These are phyloP conservation scores for Dendrolimus houi DNA, from an alignment of 2,888 invertebrate genomes.

Conservation along the genomic window DNA sequence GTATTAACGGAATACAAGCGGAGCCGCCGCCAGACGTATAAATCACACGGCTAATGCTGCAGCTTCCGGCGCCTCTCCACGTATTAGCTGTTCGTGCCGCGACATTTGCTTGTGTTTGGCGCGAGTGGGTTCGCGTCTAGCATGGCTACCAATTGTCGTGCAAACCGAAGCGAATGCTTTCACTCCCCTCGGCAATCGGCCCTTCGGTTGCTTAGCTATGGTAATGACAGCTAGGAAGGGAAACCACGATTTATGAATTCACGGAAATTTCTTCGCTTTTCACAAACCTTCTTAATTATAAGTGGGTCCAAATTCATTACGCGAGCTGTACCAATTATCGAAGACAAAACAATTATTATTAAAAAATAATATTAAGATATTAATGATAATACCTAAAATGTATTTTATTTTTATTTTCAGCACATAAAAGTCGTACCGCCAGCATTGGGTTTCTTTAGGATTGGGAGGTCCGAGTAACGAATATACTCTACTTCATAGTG, in stretches of 20 bases:
- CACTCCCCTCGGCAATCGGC: constrained; percentile 12
- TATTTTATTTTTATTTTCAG: no score
- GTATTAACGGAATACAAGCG: constrained; percentile 46
- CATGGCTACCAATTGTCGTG: constrained; percentile 3
- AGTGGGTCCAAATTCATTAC: no score
- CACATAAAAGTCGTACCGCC: no score
- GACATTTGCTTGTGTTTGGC: constrained; percentile 41
- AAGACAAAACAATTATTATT: no score
- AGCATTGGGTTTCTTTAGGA: no score
- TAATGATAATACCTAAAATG: no score
- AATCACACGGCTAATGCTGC: constrained; percentile 66
- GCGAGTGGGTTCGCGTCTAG: constrained; percentile 4
- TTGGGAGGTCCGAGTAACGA: no score
- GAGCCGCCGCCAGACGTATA: constrained; percentile 65
- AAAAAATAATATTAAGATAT: no score
- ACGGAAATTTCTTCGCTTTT: constrained; percentile 40
- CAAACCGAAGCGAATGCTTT: no score
- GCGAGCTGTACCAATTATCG: no score
- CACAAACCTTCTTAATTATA: constrained; percentile 7
- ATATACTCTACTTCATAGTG: no score
- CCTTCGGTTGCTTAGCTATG: constrained; percentile 13
- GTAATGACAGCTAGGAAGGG: constrained; percentile 43
- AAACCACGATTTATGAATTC: constrained; percentile 58
- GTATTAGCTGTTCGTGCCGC: constrained; percentile 28
- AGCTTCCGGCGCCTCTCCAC: constrained; percentile 64